These are phyloP conservation scores for Xestia sexstrigata DNA, from an alignment of 2,888 invertebrate genomes.

Conservation along the genomic window DNA sequence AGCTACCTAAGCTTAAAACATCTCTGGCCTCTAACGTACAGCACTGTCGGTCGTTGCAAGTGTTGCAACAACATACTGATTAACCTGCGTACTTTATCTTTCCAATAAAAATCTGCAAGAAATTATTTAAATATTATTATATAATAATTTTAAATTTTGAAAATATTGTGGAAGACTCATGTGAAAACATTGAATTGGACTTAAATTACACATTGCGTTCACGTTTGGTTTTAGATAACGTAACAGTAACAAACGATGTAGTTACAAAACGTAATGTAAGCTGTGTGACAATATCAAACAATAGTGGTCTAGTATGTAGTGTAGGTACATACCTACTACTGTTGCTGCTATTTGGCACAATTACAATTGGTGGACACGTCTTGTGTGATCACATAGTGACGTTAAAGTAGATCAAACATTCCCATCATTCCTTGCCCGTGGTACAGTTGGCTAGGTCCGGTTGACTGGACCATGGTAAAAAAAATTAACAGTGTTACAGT, in stretches of 20 bases:
- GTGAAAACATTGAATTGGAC: background rate
- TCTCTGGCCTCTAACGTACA: background rate
- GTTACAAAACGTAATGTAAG: slow-evolving; percentile 38
- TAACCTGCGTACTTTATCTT: background rate
- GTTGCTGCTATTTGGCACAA: slow-evolving; percentile 26
- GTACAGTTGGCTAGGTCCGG: too few relatives aligned
- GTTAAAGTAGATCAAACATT: background rate
- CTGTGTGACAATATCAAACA: slow-evolving; percentile 41
- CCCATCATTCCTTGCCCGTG: too few relatives aligned
- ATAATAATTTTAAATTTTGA: too few relatives aligned
- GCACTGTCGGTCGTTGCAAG: too few relatives aligned
- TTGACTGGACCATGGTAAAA: too few relatives aligned
- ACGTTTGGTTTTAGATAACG: slow-evolving; percentile 3
- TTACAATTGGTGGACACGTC: slow-evolving; percentile 11
- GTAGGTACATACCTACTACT: background rate
- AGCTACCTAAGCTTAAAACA: background rate
- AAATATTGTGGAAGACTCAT: background rate
- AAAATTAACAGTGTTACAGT: too few relatives aligned
- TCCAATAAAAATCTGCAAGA: background rate
- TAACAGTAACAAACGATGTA: slow-evolving; percentile 41
- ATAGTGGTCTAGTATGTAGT: slow-evolving; percentile 17
- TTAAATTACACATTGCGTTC: background rate
- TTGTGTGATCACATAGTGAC: slow-evolving; percentile 2
- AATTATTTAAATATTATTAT: too few relatives aligned
- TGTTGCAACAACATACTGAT: background rate